Evolutionary conservation across 1,140 invertebrate species (phyloP).

Genomic region (Drosophila mayri): DNA sequence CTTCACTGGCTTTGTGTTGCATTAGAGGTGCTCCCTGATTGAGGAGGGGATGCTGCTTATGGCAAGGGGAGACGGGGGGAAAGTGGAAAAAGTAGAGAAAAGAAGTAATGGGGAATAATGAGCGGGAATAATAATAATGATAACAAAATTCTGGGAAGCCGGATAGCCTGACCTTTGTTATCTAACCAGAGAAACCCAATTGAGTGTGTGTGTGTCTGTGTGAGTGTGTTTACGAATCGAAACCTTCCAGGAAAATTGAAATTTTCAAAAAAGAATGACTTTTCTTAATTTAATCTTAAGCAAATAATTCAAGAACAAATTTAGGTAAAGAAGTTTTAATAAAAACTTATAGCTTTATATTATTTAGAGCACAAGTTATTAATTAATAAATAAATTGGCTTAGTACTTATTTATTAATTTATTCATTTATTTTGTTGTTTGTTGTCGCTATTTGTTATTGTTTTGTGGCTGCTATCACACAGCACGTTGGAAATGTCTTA

Average conservation of each 20-base stretch:
- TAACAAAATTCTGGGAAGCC: conserved; percentile 18
- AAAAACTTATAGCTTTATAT: neutral
- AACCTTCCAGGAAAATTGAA: conserved; percentile 1
- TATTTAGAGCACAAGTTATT: neutral
- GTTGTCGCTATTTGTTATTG: conserved; percentile 27
- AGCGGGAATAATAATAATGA: conserved; percentile 2
- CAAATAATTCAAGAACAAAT: neutral
- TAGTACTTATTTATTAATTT: conserved; percentile 2
- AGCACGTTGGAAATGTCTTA: conserved; percentile 56
- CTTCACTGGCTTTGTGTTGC: conserved; percentile 3
- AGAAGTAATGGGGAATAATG: conserved; percentile 10
- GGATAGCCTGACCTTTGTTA: conserved; percentile 21
- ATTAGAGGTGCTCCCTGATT: conserved; percentile 6
- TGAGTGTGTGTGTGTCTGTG: neutral
- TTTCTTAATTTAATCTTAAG: neutral
- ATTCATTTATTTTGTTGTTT: conserved; percentile 32
- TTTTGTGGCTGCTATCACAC: conserved; percentile 32
- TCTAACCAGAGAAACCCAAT: conserved; percentile 8
- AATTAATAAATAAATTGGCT: neutral
- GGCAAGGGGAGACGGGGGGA: neutral
- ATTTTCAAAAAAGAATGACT: neutral
- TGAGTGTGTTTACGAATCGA: neutral
- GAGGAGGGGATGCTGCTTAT: conserved; percentile 1
- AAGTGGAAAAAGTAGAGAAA: neutral
- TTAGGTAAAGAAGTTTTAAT: neutral